Evolutionary conservation across 2,797 vertebrate species (phyloP).

Genomic region (Catamblyrhynchus diadema): DNA sequence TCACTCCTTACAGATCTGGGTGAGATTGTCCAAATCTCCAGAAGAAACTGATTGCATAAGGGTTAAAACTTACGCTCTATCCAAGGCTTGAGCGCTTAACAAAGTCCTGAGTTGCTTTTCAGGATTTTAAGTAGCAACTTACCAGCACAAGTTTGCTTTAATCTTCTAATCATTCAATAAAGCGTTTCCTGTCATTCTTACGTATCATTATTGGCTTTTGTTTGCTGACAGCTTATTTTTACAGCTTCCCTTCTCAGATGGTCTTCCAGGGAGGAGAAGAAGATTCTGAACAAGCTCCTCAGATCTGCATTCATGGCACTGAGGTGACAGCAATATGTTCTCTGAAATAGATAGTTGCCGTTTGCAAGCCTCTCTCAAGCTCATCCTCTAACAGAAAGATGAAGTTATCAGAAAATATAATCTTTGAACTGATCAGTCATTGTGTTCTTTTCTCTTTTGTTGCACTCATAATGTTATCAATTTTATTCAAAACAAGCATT

Average conservation of each 20-base stretch:
- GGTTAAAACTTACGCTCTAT: background rate
- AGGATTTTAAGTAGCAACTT: background rate
- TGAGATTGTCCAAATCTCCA: background rate
- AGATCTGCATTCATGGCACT: background rate
- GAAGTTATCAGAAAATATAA: slow-evolving; percentile 16
- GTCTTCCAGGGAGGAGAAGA: background rate
- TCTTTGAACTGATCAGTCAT: background rate
- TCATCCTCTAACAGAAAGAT: background rate
- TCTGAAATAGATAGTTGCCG: background rate
- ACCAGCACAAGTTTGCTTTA: background rate
- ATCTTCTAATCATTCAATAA: background rate
- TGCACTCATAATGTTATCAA: background rate
- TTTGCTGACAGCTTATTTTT: background rate
- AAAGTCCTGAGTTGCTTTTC: background rate
- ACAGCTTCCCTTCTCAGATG: background rate
- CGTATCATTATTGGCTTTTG: background rate
- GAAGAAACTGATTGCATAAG: background rate
- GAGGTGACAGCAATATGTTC: background rate
- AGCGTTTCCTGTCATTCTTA: background rate
- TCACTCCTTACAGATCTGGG: background rate
- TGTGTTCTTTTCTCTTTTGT: slow-evolving; percentile 35
- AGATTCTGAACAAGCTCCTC: background rate
- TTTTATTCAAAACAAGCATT: slow-evolving; percentile 2
- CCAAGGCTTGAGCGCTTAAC: background rate
- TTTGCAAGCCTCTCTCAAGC: background rate